Evolutionary conservation across 2,888 invertebrate genomes (phyloP).

Genomic region (Meta bourneti): DNA sequence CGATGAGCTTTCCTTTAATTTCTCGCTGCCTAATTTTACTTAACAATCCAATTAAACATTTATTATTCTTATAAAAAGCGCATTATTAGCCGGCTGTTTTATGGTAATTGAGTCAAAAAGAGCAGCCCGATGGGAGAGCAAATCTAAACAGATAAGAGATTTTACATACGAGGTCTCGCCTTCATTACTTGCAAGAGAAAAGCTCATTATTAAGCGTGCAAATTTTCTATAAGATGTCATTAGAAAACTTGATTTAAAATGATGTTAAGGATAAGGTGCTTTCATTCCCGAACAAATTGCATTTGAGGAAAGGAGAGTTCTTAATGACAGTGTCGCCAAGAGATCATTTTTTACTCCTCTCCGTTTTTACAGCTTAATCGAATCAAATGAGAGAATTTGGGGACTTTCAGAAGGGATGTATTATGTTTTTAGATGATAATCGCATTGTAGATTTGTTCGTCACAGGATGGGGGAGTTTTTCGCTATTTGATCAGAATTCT

Average conservation of each 20-base stretch:
- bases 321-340: slow-evolving; percentile 66
- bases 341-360: slow-evolving; percentile 66
- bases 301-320: slow-evolving; percentile 59
- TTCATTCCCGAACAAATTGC: slow-evolving; percentile 70
- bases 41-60: slow-evolving; percentile 75
- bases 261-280: slow-evolving; percentile 75
- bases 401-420: not conserved
- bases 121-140: slow-evolving; percentile 8
- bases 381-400: slow-evolving; percentile 63
- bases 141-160: slow-evolving; percentile 75
- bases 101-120: slow-evolving; percentile 71
- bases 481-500: not conserved
- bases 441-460: not conserved
- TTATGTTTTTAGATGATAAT: slow-evolving; percentile 34
- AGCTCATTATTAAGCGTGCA: slow-evolving; percentile 67
- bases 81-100: slow-evolving; percentile 73
- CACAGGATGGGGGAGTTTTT: not conserved
- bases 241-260: slow-evolving; percentile 76
- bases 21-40: slow-evolving; percentile 63
- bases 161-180: slow-evolving; percentile 22
- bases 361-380: slow-evolving; percentile 64
- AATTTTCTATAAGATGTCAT: slow-evolving; percentile 74
- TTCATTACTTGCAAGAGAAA: slow-evolving; percentile 57
- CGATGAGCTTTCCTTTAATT: not conserved
- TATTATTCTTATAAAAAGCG: slow-evolving; percentile 65